A percentile compares a stretch with the other conserved stretches of the same genome.
Conservation (phyloP, 1,140 invertebrate species). For the Berghia stephanieae region DNA sequence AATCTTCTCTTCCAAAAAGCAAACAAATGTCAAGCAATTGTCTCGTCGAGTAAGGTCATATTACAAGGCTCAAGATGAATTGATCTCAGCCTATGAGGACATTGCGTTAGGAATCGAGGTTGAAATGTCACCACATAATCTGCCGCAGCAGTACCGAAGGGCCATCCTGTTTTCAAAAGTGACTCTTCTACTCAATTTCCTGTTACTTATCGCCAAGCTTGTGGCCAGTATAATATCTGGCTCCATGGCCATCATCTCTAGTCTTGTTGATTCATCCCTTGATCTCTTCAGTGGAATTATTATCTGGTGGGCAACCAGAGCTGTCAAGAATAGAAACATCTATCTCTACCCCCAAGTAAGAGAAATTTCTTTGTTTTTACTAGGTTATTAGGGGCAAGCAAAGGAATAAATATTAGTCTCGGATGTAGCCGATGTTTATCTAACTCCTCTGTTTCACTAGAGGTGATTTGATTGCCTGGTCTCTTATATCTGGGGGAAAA, state of each 20-base stretch:
- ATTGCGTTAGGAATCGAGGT: conserved; percentile 44
- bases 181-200: conserved; percentile 47
- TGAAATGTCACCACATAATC: conserved; percentile 27
- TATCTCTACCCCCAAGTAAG: conserved; percentile 67
- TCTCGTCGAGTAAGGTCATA: conserved; percentile 45
- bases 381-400: background rate
- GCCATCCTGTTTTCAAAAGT: conserved; percentile 42
- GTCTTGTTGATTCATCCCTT: conserved; percentile 67
- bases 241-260: conserved; percentile 69
- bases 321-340: conserved; percentile 64
- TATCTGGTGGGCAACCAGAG: conserved; percentile 67
- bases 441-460: background rate
- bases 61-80: conserved; percentile 62
- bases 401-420: background rate
- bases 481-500: too few species aligned
- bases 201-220: conserved; percentile 63
- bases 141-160: conserved; percentile 10
- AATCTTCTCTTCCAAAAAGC: conserved; percentile 39
- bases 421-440: background rate
- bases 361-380: background rate
- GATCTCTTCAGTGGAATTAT: conserved; percentile 67
- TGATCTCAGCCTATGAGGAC: conserved; percentile 60
- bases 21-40: background rate
- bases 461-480: background rate
- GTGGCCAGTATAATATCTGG: conserved; percentile 66